Base-by-base conservation (phyloP, 2,797 vertebrate species). In the Coracias cyanogaster region DNA sequence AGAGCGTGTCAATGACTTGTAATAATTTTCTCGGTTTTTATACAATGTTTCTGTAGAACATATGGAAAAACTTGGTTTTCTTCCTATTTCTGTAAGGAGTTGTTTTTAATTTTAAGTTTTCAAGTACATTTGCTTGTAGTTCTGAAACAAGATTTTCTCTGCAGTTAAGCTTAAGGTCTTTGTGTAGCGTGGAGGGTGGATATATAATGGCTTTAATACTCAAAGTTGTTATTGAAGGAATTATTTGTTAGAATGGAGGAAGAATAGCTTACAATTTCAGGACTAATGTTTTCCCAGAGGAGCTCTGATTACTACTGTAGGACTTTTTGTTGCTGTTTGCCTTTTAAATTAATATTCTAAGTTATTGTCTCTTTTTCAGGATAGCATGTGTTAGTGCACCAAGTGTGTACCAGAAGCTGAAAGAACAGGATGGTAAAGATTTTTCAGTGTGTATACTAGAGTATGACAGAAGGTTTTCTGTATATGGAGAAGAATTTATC, bases 321-420 rank as follows among this genome's bases (percentile, higher is more conserved):
- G 35, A 8, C 8, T 29, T 21, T 73, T 35, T 5, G 25, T 19
- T 49, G 65, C 83, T 52, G 22, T 77, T 89, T 82, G 48, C 24
- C 55, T 70, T 89, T 85, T 65, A 39, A 67, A 43, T 54, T 5
- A 25, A 22, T 51, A 5, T 55, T 80, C 65, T 28, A 17, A 61
- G 22, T 55, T 37, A 2, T 6, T 93, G 4, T 78, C 33, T 92
- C 9, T 37, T 90, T 90, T 97, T 82, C 97, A 99, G 99, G 97
- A 98, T 99, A 66, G 99, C 99, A 0, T 99, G 99, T 58, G 57
- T 99, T 92, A 99, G 99, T 15, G 98, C 99, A 2, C 99, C 99
- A 10, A 99, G 99, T 6, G 98, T 99, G 54, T 99, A 99, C 97
- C 99, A 99, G 98, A 99, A 99, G 93, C 94, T 99, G 91, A 99